Evolutionary conservation across 2,888 invertebrate genomes (phyloP).

Genomic region (Synanthedon andrenaeformis): DNA sequence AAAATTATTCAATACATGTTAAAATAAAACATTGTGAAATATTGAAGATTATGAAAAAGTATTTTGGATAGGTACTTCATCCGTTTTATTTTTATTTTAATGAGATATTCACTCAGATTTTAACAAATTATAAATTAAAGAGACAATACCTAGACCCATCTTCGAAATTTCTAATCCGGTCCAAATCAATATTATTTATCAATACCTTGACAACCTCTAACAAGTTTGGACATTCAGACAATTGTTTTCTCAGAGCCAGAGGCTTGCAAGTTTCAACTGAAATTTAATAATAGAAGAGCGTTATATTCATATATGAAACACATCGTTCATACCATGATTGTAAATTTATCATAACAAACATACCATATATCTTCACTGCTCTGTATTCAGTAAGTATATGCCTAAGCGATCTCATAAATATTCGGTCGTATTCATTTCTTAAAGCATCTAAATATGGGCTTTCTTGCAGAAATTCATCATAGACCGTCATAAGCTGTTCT

Average conservation of each 20-base stretch:
- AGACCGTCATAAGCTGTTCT: slow-evolving; percentile 62
- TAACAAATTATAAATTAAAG: too few species aligned
- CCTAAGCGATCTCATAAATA: slow-evolving; percentile 60
- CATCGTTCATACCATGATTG: not conserved
- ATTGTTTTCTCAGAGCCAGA: slow-evolving; percentile 36
- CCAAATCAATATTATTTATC: slow-evolving; percentile 37
- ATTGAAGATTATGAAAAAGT: too few species aligned
- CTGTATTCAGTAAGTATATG: slow-evolving; percentile 62
- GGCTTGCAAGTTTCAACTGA: slow-evolving; percentile 61
- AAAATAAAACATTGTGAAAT: too few species aligned
- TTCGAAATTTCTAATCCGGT: slow-evolving; percentile 31
- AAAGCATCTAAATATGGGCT: slow-evolving; percentile 59
- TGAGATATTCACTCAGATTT: too few species aligned
- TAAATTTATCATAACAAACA: slow-evolving; percentile 4
- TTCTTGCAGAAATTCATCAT: slow-evolving; percentile 60
- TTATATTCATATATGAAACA: not conserved
- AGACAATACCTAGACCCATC: slow-evolving; percentile 25
- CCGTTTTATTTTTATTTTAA: too few species aligned
- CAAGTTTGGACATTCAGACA: slow-evolving; percentile 49
- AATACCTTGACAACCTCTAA: slow-evolving; percentile 51
- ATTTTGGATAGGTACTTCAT: too few species aligned
- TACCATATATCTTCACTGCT: slow-evolving; percentile 59
- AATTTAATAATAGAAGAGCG: slow-evolving; percentile 13
- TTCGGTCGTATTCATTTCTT: slow-evolving; percentile 58
- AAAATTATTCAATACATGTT: too few species aligned